Evolutionary conservation across 2,113 vertebrate species (phyloP).

Genomic region (Anas platyrhynchos): DNA sequence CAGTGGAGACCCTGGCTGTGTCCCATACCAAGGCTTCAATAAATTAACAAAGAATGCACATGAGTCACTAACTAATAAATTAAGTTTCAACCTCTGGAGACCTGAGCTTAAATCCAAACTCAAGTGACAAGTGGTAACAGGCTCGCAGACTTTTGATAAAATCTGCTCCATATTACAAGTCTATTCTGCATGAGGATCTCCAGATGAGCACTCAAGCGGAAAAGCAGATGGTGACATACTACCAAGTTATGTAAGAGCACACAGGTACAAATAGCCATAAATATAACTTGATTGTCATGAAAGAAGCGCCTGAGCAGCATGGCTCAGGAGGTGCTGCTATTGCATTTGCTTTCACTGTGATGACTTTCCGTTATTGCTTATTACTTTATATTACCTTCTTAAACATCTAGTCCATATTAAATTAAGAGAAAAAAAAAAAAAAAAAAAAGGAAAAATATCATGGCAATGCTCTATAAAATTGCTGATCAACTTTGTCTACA

Average conservation of each 20-base stretch:
- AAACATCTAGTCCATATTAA: background rate
- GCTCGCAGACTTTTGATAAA: conserved; percentile 25
- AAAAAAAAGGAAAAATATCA: background rate
- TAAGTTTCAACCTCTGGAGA: background rate
- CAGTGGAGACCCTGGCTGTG: background rate
- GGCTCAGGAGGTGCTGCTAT: background rate
- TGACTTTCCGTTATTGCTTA: background rate
- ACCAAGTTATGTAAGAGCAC: background rate
- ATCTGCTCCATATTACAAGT: background rate
- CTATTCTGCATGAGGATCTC: background rate
- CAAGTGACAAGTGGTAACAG: conserved; percentile 2
- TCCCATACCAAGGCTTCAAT: background rate
- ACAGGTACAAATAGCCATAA: conserved; percentile 14
- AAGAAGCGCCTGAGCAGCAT: background rate
- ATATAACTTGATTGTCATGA: background rate
- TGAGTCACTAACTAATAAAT: background rate
- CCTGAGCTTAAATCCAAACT: background rate
- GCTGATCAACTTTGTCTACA: background rate
- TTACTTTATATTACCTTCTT: background rate
- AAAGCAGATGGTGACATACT: conserved; percentile 44
- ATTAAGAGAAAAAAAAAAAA: background rate
- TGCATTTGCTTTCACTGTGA: background rate
- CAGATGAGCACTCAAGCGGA: conserved; percentile 9
- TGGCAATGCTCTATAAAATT: background rate
- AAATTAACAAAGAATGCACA: background rate